These are phyloP conservation scores for Taenaris catops DNA, from an alignment of 2,888 invertebrate genomes.

Conservation along the genomic window DNA sequence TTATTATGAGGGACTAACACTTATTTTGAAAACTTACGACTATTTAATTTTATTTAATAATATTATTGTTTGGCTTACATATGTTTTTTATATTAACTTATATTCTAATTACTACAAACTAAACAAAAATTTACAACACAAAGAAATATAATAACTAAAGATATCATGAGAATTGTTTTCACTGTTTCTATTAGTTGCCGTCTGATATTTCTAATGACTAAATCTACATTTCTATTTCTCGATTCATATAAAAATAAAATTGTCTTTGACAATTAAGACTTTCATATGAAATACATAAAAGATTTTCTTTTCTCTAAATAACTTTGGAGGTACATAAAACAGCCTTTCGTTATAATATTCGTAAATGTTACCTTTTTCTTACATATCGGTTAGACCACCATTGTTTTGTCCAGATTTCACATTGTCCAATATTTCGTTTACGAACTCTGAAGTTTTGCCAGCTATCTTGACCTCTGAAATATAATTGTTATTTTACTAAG, in stretches of 20 bases:
- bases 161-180: conserved; percentile 22
- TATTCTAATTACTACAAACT: conserved; percentile 3
- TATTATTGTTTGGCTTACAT: conserved; percentile 8
- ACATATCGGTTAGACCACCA: conserved; percentile 88
- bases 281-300: conserved; percentile 56
- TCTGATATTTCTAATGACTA: conserved; percentile 64
- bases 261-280: conserved; percentile 68
- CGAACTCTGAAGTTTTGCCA: conserved; percentile 95
- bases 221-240: conserved; percentile 32
- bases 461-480: conserved; percentile 91
- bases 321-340: conserved; percentile 79
- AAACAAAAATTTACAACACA: conserved; percentile 9
- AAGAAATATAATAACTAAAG: conserved; percentile 19
- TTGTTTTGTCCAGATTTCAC: conserved; percentile 88
- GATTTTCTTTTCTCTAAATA: conserved; percentile 62
- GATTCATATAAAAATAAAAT: conserved; percentile 69
- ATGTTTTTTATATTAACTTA: conserved; percentile 4
- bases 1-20: not conserved
- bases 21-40: not conserved
- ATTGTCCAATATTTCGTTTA: conserved; percentile 94
- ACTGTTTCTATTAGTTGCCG: conserved; percentile 51
- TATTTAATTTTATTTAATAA: conserved; percentile 1
- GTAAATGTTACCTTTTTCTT: conserved; percentile 36
- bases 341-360: conserved; percentile 67
- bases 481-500: conserved; percentile 19